These are phyloP conservation scores for Seriola quinqueradiata DNA, from an alignment of 2,113 vertebrate species.

Conservation along the genomic window DNA sequence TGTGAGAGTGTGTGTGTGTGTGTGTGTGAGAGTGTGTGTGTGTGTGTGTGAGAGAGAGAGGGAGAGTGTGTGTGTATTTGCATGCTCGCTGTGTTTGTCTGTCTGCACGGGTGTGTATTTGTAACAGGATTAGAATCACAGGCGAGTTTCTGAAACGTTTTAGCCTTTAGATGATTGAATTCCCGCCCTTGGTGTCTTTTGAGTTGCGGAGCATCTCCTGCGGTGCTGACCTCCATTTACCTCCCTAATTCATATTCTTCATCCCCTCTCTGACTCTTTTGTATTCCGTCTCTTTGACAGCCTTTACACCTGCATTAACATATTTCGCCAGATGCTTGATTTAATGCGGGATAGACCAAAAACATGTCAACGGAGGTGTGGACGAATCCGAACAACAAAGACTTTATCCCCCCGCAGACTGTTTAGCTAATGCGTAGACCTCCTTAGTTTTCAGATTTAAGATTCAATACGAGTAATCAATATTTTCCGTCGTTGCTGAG, in stretches of 20 bases:
- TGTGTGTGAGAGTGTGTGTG: neutral
- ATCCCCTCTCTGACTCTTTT: conserved; percentile 16
- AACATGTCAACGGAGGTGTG: neutral
- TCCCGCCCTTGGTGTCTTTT: conserved; percentile 5
- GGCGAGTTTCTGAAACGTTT: conserved; percentile 52
- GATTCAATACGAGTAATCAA: neutral
- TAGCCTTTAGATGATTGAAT: conserved; percentile 33
- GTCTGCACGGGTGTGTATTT: conserved; percentile 28
- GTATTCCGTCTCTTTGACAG: conserved; percentile 25
- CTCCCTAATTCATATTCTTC: conserved; percentile 46
- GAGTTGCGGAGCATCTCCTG: conserved; percentile 4
- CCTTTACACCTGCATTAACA: conserved; percentile 29
- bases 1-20: neutral
- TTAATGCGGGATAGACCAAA: conserved; percentile 12
- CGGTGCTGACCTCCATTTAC: conserved; percentile 20
- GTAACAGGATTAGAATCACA: conserved; percentile 62
- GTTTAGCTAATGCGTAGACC: neutral
- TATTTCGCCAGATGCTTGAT: conserved; percentile 17
- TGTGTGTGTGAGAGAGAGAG: neutral
- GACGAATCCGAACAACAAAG: neutral
- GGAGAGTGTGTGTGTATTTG: neutral
- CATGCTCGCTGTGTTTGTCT: conserved; percentile 30
- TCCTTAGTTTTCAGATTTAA: too few species aligned
- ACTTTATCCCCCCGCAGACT: neutral
- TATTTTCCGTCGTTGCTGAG: neutral